Percentiles rank a stretch among this genome's conserved stretches.
Evolutionary conservation across 2,888 invertebrate genomes (phyloP).

Genomic region (Parnassius orleans): DNA sequence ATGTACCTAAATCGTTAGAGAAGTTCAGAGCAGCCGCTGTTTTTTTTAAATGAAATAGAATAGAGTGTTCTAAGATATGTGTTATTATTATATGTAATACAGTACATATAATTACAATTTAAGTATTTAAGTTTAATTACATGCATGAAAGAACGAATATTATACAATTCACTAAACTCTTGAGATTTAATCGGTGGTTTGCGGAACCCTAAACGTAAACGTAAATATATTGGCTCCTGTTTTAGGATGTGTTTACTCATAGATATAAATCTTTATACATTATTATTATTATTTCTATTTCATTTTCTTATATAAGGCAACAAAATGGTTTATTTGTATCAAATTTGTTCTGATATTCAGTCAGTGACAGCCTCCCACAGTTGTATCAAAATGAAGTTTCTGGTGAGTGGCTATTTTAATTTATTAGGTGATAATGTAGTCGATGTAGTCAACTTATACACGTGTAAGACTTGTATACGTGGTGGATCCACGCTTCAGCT

Average conservation of each 20-base stretch:
- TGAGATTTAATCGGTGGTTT: too few species aligned
- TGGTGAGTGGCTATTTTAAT: constrained; percentile 47
- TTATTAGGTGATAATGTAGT: constrained; percentile 1
- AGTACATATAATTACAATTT: too few species aligned
- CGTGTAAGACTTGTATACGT: background rate
- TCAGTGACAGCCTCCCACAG: constrained; percentile 25
- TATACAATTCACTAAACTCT: too few species aligned
- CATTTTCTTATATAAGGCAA: constrained; percentile 8
- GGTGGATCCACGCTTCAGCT: too few species aligned
- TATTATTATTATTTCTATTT: constrained; percentile 11
- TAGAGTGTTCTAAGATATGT: too few species aligned
- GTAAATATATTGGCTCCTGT: background rate
- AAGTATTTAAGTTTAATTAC: too few species aligned
- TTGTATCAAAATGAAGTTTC: constrained; percentile 49
- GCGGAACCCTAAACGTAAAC: background rate
- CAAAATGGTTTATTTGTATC: background rate
- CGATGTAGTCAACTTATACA: constrained; percentile 13
- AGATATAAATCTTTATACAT: background rate
- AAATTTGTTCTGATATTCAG: background rate
- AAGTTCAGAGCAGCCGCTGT: too few species aligned
- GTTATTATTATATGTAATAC: too few species aligned
- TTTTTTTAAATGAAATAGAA: too few species aligned
- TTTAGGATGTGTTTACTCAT: background rate
- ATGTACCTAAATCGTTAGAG: too few species aligned
- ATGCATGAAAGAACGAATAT: too few species aligned